Evolutionary conservation across 2,797 vertebrate genomes (phyloP).

Genomic region (Melanotaenia pygmaea): DNA sequence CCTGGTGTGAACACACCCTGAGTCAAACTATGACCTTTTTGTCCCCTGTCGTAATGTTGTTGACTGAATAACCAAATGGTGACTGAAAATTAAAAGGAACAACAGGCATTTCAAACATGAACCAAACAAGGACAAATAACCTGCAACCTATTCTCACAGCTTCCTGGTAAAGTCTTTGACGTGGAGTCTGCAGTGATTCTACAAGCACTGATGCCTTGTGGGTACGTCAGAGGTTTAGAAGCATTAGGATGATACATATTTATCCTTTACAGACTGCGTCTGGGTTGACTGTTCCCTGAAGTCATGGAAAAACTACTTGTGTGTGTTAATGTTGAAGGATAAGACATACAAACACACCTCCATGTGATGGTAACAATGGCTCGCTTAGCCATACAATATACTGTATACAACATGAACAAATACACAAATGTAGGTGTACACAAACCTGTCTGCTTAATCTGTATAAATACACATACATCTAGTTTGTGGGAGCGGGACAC

Average conservation of each 20-base stretch:
- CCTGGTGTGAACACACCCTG: too few species aligned
- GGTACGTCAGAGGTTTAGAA: background rate
- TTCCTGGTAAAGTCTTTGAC: background rate
- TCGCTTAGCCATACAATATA: conserved; percentile 13
- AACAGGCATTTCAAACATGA: background rate
- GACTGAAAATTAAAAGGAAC: background rate
- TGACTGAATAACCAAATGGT: background rate
- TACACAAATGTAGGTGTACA: conserved; percentile 11
- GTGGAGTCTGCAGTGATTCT: too few species aligned
- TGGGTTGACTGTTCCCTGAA: conserved; percentile 1
- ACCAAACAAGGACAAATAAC: background rate
- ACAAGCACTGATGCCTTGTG: background rate
- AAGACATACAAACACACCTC: conserved; percentile 20
- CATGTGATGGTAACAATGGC: conserved; percentile 14
- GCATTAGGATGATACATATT: background rate
- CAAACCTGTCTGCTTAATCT: conserved; percentile 35
- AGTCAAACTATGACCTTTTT: too few species aligned
- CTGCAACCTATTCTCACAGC: background rate
- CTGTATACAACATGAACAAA: conserved; percentile 11
- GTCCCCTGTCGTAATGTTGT: too few species aligned
- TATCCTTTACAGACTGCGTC: background rate
- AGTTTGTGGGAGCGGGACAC: conserved; percentile 31
- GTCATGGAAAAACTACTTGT: conserved; percentile 1
- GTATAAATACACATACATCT: conserved; percentile 19
- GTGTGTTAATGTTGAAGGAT: background rate